Base-by-base conservation (phyloP, 2,113 vertebrate genomes). In the Sceloporus undulatus region DNA sequence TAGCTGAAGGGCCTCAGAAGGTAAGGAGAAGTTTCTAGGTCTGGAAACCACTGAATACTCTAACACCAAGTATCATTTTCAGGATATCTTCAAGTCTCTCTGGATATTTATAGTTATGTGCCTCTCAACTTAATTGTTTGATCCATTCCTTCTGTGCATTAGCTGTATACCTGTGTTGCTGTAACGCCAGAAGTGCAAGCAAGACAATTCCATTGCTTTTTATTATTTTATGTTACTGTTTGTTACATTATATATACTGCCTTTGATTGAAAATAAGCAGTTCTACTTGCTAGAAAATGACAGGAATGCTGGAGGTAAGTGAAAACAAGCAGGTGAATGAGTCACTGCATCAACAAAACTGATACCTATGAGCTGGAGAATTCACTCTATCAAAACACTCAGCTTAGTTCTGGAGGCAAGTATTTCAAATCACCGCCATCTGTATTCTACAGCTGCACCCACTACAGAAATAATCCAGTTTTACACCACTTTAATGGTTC, bases 1-100 rank as follows among this genome's bases (percentile, higher is more conserved):
- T 2, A 85, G 21, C 23, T 16, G 54, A 59, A 74, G 42, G 71
- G 25, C 19, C 86, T 90, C 62, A 88, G 42, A 93, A 91, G 19
- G 0, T 68, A 14, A 62, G 9, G 85, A 86, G 54, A 70, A 14
- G 29, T 85, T 82, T 77, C 38, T 2, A 0, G 79, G 80, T 8
- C 52, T 27, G 87, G 87, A 56, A 71, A 62, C 1, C 38, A 2
- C 34, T 85, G 9, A 87, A 59, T 11, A 48, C 5, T 13, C 59
- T 40, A 21, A 27, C 52, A 91, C n/a, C 59, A 0, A 84, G 2
- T 11, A 74, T 10, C 19, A 75, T 89, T 88, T 70, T 13, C 59
- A 71, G n/a, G 27, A 9, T 48, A 52, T 66, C 29, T 76, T 85
- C 40, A 90, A 56, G 34, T 77, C 77, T 6, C 1, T 40, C 21